Percentiles rank a stretch among this genome's conserved stretches.
These are phyloP conservation scores for Platorchestia sp. DNA, from an alignment of 1,140 invertebrate genomes.

Conservation along the genomic window DNA sequence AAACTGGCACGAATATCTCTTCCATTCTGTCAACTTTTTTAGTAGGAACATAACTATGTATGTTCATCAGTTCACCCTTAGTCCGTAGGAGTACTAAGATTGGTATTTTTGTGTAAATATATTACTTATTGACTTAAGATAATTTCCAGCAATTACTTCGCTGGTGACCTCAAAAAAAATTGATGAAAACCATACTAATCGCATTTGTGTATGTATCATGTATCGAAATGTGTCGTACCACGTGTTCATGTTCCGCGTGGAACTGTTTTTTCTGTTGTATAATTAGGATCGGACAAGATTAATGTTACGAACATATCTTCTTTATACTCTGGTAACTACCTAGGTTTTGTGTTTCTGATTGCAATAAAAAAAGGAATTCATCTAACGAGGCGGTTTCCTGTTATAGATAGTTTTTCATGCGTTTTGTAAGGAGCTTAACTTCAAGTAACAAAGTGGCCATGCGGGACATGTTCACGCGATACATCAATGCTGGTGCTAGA, in stretches of 20 bases:
- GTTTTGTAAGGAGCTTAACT: background rate
- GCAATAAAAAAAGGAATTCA: background rate
- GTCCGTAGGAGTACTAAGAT: background rate
- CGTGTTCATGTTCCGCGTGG: slow-evolving; percentile 4
- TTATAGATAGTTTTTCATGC: background rate
- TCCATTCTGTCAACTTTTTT: no score
- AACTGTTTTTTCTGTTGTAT: background rate
- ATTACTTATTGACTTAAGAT: slow-evolving; percentile 17
- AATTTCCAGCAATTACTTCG: background rate
- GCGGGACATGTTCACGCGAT: background rate
- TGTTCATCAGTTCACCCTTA: background rate
- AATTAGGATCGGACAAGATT: background rate
- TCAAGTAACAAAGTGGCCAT: background rate
- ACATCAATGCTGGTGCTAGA: background rate
- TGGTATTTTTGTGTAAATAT: background rate
- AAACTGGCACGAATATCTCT: no score
- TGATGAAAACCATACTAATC: background rate
- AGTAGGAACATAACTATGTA: background rate
- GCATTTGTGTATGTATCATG: background rate
- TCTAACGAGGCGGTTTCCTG: background rate
- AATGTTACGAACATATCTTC: background rate
- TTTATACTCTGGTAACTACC: background rate
- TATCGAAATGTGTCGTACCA: background rate
- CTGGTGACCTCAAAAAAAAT: background rate
- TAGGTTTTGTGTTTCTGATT: background rate